Evolutionary conservation across 2,888 invertebrate species (phyloP).

Genomic region (Parthenolecanium corni): DNA sequence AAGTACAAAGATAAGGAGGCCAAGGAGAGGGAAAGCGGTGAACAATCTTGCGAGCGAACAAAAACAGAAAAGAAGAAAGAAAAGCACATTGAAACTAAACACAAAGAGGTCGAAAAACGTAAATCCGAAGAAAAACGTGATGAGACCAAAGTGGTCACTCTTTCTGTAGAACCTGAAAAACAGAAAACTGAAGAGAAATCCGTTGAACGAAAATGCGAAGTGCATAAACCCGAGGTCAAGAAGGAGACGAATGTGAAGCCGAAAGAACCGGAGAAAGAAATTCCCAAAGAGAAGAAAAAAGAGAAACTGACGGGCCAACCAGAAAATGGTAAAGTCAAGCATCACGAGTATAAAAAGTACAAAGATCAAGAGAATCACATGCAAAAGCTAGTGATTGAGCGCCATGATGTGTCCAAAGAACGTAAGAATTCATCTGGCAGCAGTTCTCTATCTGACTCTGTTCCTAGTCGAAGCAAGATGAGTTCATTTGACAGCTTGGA

Average conservation of each 20-base stretch:
- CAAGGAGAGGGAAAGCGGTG: conserved; percentile 36
- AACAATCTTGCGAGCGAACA: conserved; percentile 16
- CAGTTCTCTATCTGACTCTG: conserved; percentile 25
- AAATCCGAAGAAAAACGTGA: conserved; percentile 31
- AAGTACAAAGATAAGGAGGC: conserved; percentile 32
- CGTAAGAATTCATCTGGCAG: conserved; percentile 32
- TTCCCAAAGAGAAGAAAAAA: conserved; percentile 38
- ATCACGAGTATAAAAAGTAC: conserved; percentile 36
- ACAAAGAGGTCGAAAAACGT: conserved; percentile 33
- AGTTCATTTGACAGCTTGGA: conserved; percentile 15
- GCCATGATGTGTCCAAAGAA: conserved; percentile 7
- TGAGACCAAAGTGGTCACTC: conserved; percentile 22
- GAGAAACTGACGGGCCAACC: conserved; percentile 32
- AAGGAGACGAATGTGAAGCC: conserved; percentile 40
- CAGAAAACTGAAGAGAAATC: conserved; percentile 24
- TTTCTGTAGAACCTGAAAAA: not conserved
- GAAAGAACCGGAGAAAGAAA: conserved; percentile 38
- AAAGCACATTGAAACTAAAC: conserved; percentile 33
- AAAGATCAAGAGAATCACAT: conserved; percentile 32
- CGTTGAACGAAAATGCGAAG: conserved; percentile 25
- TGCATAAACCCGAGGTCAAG: conserved; percentile 24
- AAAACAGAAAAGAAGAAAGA: conserved; percentile 31
- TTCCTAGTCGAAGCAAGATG: conserved; percentile 8
- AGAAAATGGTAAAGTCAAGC: conserved; percentile 36
- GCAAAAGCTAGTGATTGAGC: conserved; percentile 42